Percentiles rank a stretch among this genome's conserved stretches.
Conservation (phyloP, 2,113 vertebrate species). For the Accipiter virgatus region DNA sequence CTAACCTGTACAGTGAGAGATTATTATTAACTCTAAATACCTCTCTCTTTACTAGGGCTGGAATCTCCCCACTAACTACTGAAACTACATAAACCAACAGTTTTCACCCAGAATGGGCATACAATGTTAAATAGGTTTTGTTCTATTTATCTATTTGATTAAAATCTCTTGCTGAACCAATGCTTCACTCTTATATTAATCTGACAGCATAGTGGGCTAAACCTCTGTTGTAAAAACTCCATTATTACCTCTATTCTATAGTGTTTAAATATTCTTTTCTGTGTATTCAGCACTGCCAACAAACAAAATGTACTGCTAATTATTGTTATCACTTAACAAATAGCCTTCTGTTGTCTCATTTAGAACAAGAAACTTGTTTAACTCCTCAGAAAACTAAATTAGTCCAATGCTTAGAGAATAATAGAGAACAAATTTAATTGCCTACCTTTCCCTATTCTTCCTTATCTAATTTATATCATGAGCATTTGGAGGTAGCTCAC, state of each 20-base stretch:
- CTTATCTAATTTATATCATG: not conserved
- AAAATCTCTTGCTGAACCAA: not conserved
- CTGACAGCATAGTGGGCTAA: not conserved
- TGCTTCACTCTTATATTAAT: not conserved
- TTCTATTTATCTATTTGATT: not conserved
- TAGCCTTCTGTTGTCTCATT: constrained; percentile 1
- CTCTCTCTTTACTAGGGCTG: not conserved
- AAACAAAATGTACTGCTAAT: not conserved
- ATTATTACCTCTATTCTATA: not conserved
- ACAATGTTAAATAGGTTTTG: not conserved
- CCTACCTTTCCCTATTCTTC: not conserved
- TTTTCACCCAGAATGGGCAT: not conserved
- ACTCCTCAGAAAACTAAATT: constrained; percentile 11
- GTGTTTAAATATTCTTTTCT: not conserved
- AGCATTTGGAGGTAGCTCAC: not conserved
- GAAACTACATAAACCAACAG: not conserved
- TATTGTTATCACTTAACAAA: not conserved
- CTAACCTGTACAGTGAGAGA: not conserved
- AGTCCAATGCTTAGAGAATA: not conserved
- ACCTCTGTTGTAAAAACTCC: not conserved
- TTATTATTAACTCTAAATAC: not conserved
- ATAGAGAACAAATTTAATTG: constrained; percentile 11
- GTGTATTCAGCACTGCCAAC: not conserved
- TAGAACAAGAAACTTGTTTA: constrained; percentile 20
- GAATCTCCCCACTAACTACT: not conserved